Evolutionary conservation across 1,140 invertebrate genomes (phyloP).

Genomic region (Lasioglossum albipes): DNA sequence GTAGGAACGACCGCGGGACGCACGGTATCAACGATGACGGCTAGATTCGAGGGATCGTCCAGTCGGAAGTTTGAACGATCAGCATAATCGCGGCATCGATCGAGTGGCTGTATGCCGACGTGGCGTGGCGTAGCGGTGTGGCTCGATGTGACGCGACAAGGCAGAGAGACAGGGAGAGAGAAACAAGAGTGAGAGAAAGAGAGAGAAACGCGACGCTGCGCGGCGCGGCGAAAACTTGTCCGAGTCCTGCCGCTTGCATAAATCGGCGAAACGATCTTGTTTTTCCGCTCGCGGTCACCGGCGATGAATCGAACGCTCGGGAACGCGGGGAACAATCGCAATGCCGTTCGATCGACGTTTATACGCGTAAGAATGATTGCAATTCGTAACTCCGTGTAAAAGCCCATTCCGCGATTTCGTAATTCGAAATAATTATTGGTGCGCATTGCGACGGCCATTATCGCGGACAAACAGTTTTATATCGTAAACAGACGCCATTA

Average conservation of each 20-base stretch:
- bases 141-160: too few relatives aligned
- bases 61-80: background rate
- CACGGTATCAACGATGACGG: background rate
- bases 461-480: conserved; percentile 68
- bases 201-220: too few relatives aligned
- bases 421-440: conserved; percentile 68
- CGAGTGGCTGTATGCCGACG: too few relatives aligned
- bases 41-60: background rate
- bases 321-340: conserved; percentile 53
- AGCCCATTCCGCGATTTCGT: conserved; percentile 68
- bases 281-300: conserved; percentile 47
- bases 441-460: conserved; percentile 66
- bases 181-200: too few relatives aligned
- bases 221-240: background rate
- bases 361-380: conserved; percentile 64
- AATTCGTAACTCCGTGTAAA: conserved; percentile 64
- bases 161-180: too few relatives aligned
- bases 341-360: conserved; percentile 62
- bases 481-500: conserved; percentile 68
- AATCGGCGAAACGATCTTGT: conserved; percentile 51
- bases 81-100: background rate
- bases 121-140: too few relatives aligned
- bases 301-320: conserved; percentile 47
- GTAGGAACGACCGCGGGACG: background rate
- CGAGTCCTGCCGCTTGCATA: conserved; percentile 11